Evolutionary conservation across 2,113 vertebrate species (phyloP).

Genomic region (Agapornis roseicollis): DNA sequence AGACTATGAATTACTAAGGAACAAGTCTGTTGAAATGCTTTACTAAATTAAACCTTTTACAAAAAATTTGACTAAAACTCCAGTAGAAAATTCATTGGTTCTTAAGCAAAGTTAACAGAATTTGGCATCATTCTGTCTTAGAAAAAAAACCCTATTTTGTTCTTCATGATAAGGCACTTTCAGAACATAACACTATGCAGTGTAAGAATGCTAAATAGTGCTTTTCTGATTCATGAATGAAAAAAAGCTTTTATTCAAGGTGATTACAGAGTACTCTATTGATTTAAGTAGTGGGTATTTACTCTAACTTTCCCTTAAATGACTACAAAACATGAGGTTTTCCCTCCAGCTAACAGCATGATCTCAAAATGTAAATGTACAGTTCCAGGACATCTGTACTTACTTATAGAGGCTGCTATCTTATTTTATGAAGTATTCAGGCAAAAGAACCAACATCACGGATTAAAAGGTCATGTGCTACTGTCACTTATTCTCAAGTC

Average conservation of each 20-base stretch:
- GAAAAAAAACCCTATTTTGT: background rate
- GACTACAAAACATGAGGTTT: background rate
- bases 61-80: background rate
- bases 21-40: background rate
- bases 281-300: background rate
- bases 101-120: background rate
- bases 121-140: background rate
- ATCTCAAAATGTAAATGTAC: background rate
- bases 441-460: background rate
- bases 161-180: background rate
- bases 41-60: background rate
- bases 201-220: slow-evolving; percentile 6
- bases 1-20: background rate
- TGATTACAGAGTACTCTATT: slow-evolving; percentile 23
- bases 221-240: slow-evolving; percentile 15
- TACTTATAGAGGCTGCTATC: background rate
- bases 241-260: slow-evolving; percentile 43
- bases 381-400: background rate
- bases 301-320: background rate
- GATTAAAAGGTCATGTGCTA: background rate
- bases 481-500: background rate
- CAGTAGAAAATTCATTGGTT: background rate
- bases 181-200: background rate
- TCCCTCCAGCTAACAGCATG: background rate
- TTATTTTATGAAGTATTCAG: background rate